Evolutionary conservation across 2,888 invertebrate genomes (phyloP).

Genomic region (Coecobrya sp.): DNA sequence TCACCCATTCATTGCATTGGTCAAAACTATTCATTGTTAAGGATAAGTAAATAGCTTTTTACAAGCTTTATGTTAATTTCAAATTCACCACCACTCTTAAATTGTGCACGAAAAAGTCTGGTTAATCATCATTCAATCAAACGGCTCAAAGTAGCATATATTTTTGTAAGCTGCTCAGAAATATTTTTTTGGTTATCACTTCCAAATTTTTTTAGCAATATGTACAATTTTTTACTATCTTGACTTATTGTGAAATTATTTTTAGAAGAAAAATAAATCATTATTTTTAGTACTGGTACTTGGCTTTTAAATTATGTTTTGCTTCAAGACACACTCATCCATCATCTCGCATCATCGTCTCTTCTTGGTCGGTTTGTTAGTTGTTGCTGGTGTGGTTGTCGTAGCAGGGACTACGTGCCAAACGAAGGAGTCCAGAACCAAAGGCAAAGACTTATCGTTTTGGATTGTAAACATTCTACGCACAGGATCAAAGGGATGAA

Average conservation of each 20-base stretch:
- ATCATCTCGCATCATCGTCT: conserved; percentile 50
- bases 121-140: background rate
- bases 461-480: background rate
- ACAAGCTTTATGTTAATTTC: background rate
- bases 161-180: background rate
- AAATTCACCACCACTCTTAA: conserved; percentile 27
- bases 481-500: conserved; percentile 9
- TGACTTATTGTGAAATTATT: background rate
- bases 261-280: background rate
- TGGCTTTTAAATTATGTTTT: conserved; percentile 2
- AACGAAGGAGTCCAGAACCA: background rate
- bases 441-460: background rate
- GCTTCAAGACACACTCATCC: conserved; percentile 21
- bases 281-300: conserved; percentile 21
- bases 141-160: background rate
- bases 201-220: background rate
- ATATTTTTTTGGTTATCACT: background rate
- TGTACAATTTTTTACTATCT: background rate
- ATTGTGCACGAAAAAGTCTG: conserved; percentile 13
- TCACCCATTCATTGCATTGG: too few species aligned
- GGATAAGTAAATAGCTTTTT: background rate
- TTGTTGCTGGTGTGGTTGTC: conserved; percentile 27
- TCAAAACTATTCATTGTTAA: background rate
- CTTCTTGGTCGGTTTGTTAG: conserved; percentile 12
- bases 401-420: conserved; percentile 26